Base-by-base conservation (phyloP, 2,888 invertebrate species). In the Eupithecia subumbrata region DNA sequence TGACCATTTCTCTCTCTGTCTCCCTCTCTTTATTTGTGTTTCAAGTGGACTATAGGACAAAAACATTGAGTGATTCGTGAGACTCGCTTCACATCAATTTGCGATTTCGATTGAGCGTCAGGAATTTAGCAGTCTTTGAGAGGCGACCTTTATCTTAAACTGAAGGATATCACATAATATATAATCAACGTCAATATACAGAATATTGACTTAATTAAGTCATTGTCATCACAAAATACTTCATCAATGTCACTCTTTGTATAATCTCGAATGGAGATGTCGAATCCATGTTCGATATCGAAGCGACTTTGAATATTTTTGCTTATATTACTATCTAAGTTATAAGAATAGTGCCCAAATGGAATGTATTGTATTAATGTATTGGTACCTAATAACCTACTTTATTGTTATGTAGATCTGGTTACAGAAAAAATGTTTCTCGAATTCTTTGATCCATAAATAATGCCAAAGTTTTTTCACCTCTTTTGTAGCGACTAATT, bases 191-290 rank as follows among this genome's bases (percentile, higher is more conserved):
- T 82, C 78, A 81, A 80, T 81, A 82, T 82, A 70, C 72, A 70
- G 77, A 25, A 25, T 83, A 81, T 84, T 85, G 84, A 85, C 80
- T 84, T 85, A 85, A 87, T 85, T 84, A 83, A 85, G 82, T 86
- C 82, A 86, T 85, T 85, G 86, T 86, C 80, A n/a, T 67, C 66
- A 40, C 79, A 80, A 82, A 82, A 81, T 76, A 78, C 79, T 81
- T 76, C 70, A 82, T 83, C 83, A 85, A 80, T 82, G 80, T 80
- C 82, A 79, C 16, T 64, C 64, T 60, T 60, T 60, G 60, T 60
- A 60, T 14, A 1, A 60, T 60, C 12, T 60, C 60, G 60, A 60
- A 22, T 60, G 14, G 25, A 22, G 22, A 60, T 56, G 22, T 22
- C 56, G 22, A 56, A 56, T 56, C 56, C 56, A 22, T 60, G 25